These are phyloP conservation scores for Hylaeus anthracinus DNA, from an alignment of 1,140 invertebrate genomes.

Conservation along the genomic window DNA sequence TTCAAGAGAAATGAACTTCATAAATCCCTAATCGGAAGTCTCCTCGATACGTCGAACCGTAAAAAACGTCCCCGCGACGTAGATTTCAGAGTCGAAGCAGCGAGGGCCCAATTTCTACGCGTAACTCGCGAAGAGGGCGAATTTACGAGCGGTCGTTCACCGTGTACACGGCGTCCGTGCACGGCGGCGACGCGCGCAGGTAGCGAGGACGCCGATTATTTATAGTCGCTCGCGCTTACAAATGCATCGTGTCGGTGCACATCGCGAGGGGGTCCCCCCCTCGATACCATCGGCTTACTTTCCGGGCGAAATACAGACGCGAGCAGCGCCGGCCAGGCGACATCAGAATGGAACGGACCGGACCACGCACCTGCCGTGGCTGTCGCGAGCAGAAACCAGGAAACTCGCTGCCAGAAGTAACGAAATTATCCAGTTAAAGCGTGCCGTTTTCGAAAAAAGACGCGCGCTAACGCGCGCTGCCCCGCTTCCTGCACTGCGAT, in stretches of 20 bases:
- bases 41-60: too few relatives aligned
- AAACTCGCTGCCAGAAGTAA: not conserved
- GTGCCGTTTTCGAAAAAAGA: too few relatives aligned
- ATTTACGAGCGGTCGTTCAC: conserved; percentile 48
- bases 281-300: conserved; percentile 63
- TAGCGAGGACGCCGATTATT: conserved; percentile 55
- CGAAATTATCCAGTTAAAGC: conserved; percentile 13
- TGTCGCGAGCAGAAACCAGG: conserved; percentile 1
- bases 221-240: conserved; percentile 52
- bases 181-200: conserved; percentile 40
- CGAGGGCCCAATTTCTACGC: not conserved
- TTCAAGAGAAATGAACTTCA: too few relatives aligned
- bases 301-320: conserved; percentile 53
- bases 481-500: not conserved
- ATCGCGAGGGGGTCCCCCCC: conserved; percentile 31
- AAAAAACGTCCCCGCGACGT: too few relatives aligned
- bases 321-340: conserved; percentile 1
- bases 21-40: too few relatives aligned
- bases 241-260: conserved; percentile 45
- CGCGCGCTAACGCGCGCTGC: too few relatives aligned
- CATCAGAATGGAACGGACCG: conserved; percentile 52
- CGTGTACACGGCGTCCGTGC: conserved; percentile 21
- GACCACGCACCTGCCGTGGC: conserved; percentile 48
- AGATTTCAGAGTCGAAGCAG: too few relatives aligned
- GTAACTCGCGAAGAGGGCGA: conserved; percentile 18